Evolutionary conservation across 2,797 vertebrate species (phyloP), one percentile per base, ranked within the genome.

Genomic region (Chlorospingus semifuscus): DNA sequence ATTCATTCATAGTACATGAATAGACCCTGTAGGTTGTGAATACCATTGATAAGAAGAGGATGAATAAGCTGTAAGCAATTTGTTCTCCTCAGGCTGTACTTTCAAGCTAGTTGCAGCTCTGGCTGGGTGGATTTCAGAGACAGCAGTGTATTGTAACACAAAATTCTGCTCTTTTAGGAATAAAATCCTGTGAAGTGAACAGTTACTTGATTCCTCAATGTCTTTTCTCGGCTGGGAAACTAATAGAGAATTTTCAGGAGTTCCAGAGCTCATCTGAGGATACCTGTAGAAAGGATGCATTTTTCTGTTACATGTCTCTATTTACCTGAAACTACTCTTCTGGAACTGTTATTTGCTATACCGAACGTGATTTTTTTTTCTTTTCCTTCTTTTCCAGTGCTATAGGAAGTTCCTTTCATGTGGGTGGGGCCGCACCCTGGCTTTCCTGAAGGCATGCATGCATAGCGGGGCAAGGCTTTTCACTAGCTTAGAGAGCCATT

Each of bases 1-100:
- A 80, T 96, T 98, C 97, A 98, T 98, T 98, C 96, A 96, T 94
- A 96, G 97, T 96, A 91, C 85, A 91, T 97, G 96, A 96, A 92
- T 96, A 77, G 97, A 96, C 96, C 95, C 96, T 95, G 74, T 91
- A 93, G 92, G 81, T 97, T 94, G 93, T 93, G 94, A 96, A 95
- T 94, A 84, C 95, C 85, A 68, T 69, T 94, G 96, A 97, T 97
- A 89, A 93, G 90, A 88, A 30, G 87, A 83, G 92, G 92, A 90
- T 80, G 80, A 93, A 96, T 77, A 81, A 79, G 64, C 79, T 92
- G 86, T 34, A 49, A 84, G 89, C 84, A 57, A 89, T 97, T 94
- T 96, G 83, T 71, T 91, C 94, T 97, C 91, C 64, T 93, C 64
- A 32, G 89, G 93, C 89, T 83, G 64, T 85, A 83, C 90, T 92